phyloP scores from a whole-genome alignment of 2,113 vertebrate species.

The Ammodytes dubius region DNA sequence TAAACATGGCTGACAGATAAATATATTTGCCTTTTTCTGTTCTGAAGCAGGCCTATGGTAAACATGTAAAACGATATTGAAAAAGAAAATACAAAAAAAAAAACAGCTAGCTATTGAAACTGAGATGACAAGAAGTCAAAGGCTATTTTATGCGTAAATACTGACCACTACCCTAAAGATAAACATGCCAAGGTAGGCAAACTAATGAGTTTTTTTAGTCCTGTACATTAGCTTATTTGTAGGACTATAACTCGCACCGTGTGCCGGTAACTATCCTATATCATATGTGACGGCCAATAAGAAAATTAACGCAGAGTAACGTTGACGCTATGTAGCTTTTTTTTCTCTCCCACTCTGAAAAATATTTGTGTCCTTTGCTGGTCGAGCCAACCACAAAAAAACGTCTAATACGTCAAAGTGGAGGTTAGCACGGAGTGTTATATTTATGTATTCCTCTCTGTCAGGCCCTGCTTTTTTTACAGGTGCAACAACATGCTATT shows the following conservation, averaged over 20 bases:
- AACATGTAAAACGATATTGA: constrained; percentile 16
- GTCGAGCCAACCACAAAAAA: neutral
- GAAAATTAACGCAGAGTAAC: constrained; percentile 28
- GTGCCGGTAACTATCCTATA: constrained; percentile 29
- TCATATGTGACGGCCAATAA: constrained; percentile 26
- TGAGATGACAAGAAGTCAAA: constrained; percentile 30
- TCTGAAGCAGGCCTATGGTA: constrained; percentile 2
- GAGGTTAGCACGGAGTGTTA: neutral
- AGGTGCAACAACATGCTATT: constrained; percentile 81
- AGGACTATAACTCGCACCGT: constrained; percentile 32
- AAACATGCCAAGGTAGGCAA: constrained; percentile 42
- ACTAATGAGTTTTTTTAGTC: constrained; percentile 20
- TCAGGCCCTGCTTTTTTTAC: constrained; percentile 70
- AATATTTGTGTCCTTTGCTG: constrained; percentile 18
- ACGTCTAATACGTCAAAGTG: constrained; percentile 17
- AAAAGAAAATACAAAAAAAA: constrained; percentile 14
- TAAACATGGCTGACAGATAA: constrained; percentile 25
- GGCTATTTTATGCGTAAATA: constrained; percentile 52
- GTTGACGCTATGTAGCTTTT: constrained; percentile 28
- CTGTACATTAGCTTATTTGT: constrained; percentile 60
- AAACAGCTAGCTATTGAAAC: constrained; percentile 26
- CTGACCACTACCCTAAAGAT: constrained; percentile 29
- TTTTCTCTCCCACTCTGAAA: constrained; percentile 5
- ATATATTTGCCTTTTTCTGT: neutral
- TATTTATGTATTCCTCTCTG: constrained; percentile 36